Conservation (phyloP, 2,797 vertebrate genomes). For the Lepus townsendii region DNA sequence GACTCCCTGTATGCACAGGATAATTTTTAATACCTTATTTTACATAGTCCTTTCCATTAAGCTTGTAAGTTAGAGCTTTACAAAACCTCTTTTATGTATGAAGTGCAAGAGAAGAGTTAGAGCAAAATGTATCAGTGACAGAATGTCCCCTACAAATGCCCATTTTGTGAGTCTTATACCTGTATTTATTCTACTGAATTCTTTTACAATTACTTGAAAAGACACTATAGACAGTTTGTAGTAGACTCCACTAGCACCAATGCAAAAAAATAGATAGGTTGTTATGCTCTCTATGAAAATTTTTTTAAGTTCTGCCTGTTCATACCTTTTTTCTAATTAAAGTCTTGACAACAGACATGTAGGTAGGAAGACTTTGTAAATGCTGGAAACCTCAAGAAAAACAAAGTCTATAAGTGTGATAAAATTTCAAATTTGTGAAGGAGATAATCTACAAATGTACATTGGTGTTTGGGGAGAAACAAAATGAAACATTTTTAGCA, state of each 20-base stretch:
- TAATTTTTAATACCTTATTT: background rate
- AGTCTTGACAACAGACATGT: constrained; percentile 1
- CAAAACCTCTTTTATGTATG: background rate
- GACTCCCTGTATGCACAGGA: background rate
- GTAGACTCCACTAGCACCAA: background rate
- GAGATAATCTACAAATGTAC: constrained; percentile 44
- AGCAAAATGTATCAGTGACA: background rate
- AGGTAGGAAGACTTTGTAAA: background rate
- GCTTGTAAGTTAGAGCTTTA: background rate
- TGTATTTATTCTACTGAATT: background rate
- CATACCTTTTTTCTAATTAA: constrained; percentile 35
- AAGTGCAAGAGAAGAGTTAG: background rate
- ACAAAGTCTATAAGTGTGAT: background rate
- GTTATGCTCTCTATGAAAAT: background rate
- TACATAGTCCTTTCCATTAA: background rate
- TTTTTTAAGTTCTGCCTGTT: background rate
- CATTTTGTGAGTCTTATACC: background rate
- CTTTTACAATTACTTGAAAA: background rate
- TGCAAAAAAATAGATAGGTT: background rate
- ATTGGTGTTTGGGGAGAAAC: constrained; percentile 49
- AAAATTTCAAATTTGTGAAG: constrained; percentile 51
- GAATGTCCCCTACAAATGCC: background rate
- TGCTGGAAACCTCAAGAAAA: background rate
- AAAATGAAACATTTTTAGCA: constrained; percentile 72
- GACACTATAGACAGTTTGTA: background rate